A percentile compares a stretch with the other conserved stretches of the same genome.
These are phyloP conservation scores for Ammodytes marinus DNA, from an alignment of 2,113 vertebrate species.

Conservation along the genomic window DNA sequence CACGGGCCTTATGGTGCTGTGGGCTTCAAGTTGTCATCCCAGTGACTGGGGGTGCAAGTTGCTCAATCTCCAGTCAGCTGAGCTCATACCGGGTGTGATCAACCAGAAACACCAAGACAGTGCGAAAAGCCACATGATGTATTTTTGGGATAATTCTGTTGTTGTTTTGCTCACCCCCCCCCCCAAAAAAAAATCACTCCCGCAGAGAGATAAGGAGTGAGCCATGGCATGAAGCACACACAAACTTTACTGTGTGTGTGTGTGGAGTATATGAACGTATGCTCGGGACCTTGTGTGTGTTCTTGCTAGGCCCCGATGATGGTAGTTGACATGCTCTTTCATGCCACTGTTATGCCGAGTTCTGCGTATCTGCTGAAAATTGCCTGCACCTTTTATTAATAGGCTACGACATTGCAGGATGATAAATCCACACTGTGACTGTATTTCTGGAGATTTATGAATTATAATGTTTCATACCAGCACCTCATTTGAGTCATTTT, in stretches of 20 bases:
- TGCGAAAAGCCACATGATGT: conserved; percentile 38
- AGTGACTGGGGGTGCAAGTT: conserved; percentile 60
- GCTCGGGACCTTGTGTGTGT: conserved; percentile 16
- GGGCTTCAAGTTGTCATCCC: conserved; percentile 60
- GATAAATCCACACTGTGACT: too few relatives aligned
- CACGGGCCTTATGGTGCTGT: conserved; percentile 59
- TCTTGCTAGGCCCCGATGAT: conserved; percentile 19
- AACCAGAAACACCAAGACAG: conserved; percentile 32
- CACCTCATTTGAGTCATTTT: too few relatives aligned
- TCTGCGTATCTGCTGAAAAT: too few relatives aligned
- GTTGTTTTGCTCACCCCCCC: conserved; percentile 67
- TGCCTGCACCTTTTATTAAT: too few relatives aligned
- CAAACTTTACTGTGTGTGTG: background rate
- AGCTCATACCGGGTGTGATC: conserved; percentile 63
- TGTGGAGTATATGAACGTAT: background rate
- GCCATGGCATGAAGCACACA: conserved; percentile 37
- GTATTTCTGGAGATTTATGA: too few relatives aligned
- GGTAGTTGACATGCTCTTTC: conserved; percentile 42
- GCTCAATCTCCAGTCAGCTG: conserved; percentile 63
- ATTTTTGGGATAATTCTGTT: conserved; percentile 64
- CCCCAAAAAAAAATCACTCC: conserved; percentile 62
- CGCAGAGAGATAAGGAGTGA: conserved; percentile 49
- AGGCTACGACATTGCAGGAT: too few relatives aligned
- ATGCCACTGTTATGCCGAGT: too few relatives aligned
- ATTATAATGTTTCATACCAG: too few relatives aligned